Base-by-base conservation (phyloP, 2,113 vertebrate species). In the Heteronetta atricapilla region DNA sequence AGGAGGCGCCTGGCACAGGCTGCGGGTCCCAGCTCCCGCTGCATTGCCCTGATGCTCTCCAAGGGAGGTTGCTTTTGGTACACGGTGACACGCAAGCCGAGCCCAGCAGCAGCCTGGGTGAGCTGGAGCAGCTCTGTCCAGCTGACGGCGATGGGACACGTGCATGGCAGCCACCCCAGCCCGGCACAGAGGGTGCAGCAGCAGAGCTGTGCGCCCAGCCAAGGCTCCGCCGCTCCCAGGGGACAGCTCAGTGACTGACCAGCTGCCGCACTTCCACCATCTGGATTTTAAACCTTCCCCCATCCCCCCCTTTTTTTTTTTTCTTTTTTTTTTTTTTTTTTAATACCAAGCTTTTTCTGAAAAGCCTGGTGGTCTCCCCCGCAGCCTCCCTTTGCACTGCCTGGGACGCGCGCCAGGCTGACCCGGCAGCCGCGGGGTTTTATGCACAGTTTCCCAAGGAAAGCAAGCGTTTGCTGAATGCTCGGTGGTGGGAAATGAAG, bases 381-480 rank as follows among this genome's bases (percentile, higher is more conserved):
- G 23, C 68, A 21, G 29, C 22, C 13, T n/a, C 36, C 52, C 44
- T 33, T 26, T 3, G n/a, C n/a, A 10, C 40, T 19, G 33, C 8
- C 1, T 6, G 15, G 52, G 33, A 34, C 33, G 63, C 29, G 23
- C 48, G 34, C 63, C 17, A 31, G 56, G 33, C 52, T 19, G 33
- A 10, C 58, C 40, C 53, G 26, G 6, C 11, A 22, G 29, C 55
- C 64, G 5, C 11, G 33, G 1, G 23, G 46, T 8, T 44, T 56
- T n/a, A 10, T 25, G 10, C 5, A 38, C 60, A 0, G 2, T 26
- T 44, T 73, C 48, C 60, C 86, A 58, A 75, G 63, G 33, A 16
- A n/a, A 58, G 13, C 0, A 4, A 34, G 28, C 0, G 3, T 11
- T 21, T 26, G 75, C 8, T 4, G 10, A 0, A 3, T 2, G 6